Percentiles rank a stretch among this genome's conserved stretches.
These are phyloP conservation scores for Chamaetylas fuelleborni DNA, from an alignment of 2,113 vertebrate genomes.

Conservation along the genomic window DNA sequence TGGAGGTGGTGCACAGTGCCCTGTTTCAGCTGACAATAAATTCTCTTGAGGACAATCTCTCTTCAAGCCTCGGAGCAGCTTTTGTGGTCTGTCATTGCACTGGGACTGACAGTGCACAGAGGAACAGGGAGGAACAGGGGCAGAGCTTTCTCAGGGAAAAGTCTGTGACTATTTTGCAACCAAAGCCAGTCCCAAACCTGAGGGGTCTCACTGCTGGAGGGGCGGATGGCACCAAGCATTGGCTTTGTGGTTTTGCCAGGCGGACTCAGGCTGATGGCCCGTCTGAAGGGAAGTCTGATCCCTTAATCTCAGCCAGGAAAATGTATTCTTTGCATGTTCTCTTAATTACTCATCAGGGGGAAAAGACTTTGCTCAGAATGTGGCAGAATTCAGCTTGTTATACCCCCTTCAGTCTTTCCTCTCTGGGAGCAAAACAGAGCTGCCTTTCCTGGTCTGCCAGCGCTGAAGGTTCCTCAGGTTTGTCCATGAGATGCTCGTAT, in stretches of 20 bases:
- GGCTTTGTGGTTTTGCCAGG: not conserved
- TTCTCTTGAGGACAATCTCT: not conserved
- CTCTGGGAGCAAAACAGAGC: not conserved
- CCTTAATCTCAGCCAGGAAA: not conserved
- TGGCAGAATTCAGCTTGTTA: not conserved
- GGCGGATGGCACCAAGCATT: rapidly evolving
- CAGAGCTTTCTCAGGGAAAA: not conserved
- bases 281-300: not conserved
- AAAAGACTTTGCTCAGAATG: not conserved
- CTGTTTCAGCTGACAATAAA: not conserved
- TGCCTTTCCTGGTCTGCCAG: not conserved
- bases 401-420: not conserved
- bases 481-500: rapidly evolving
- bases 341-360: not conserved
- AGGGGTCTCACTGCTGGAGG: not conserved
- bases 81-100: not conserved
- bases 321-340: not conserved
- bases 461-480: not conserved
- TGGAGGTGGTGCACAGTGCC: not conserved
- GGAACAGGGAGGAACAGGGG: not conserved
- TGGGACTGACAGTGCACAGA: not conserved
- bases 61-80: not conserved
- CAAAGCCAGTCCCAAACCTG: not conserved
- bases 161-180: not conserved
- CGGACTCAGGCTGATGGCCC: rapidly evolving